Evolutionary conservation across 2,113 vertebrate genomes (phyloP), one percentile per base, ranked within the genome.

Genomic region (Herpetotheres cachinnans): DNA sequence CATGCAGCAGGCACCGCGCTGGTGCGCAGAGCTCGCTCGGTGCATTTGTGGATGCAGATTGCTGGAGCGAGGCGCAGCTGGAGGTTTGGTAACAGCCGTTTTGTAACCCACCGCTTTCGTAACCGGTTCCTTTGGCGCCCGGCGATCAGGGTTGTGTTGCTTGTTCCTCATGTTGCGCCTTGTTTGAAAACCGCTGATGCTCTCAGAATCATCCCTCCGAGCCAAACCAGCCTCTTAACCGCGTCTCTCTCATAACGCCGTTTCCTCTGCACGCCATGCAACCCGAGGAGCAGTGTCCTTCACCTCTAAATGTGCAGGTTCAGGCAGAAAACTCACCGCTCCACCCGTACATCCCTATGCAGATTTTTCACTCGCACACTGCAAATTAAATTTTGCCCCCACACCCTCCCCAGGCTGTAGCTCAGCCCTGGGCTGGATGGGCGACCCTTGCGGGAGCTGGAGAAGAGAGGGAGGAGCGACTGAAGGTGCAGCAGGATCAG

Each of bases 221-320:
- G 49, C 74, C 61, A 18, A 34, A 9, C 14, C 40, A 2, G 13
- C 46, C 54, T 14, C 38, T 14, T n/a, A 29, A 6, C 22, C 3
- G 0, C 3, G 12, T 30, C 18, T 5, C 15, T 22, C 14, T 29
- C 32, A 3, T 17, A 10, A 16, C 2, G 13, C 22, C 3, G 4
- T 12, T 24, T 24, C n/a, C 76, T 62, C 61, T 20, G 38, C 32
- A 5, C 2, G 3, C 30, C 24, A 1, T 1, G 16, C 47, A 7
- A 49, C 46, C 47, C 16, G 0, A 13, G 11, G 20, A 17, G 29
- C 24, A 1, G 34, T 3, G 6, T 8, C n/a, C 47, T 16, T 59
- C 46, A 6, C 30, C 29, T n/a, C 46, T 4, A 7, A 16, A 32
- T 0, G 49, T 17, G 34, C 46, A 34, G 36, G 50, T 20, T 58